Evolutionary conservation across 2,113 vertebrate genomes (phyloP), one percentile per base, ranked within the genome.

Genomic region (Oceanites oceanicus): DNA sequence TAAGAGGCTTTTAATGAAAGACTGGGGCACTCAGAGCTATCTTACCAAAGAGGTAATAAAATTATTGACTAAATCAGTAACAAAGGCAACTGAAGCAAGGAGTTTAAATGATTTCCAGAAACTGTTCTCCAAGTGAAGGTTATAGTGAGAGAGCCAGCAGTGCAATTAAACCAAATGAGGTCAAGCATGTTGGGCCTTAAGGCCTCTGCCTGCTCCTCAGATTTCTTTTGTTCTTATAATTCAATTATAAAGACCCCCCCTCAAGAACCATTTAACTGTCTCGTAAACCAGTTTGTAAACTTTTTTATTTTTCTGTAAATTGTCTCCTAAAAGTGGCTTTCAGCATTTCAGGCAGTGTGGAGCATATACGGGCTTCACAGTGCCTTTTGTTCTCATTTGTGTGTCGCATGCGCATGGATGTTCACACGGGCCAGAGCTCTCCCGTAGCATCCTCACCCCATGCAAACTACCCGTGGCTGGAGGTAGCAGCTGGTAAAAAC

Each of bases 141-240:
- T 94, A 73, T 40, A 93, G 91, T 75, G 70, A 94, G 77, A 92
- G 88, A 95, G 91, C 84, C 84, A 95, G 91, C 85, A 86, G 92
- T 76, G 89, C 96, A 95, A 87, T 97, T 97, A 95, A 97, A 94
- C 77, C 91, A 96, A 97, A 95, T 96, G 94, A 97, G 96, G 95
- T 95, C 95, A 95, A 94, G 92, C 84, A 88, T 88, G 70, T 95
- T 95, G 86, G 89, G 89, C 84, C 86, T 95, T 90, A 67, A 95
- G 86, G 94, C 93, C 90, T 94, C 73, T 96, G 95, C 86, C 91
- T 93, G 93, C 92, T 97, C 94, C 94, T 96, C 93, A 86, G 76
- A 90, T 97, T 97, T 93, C 95, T 97, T 97, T 94, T 95, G 95
- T 97, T 97, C 95, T 83, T 94, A 72, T 96, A 94, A 97, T 96